Evolutionary conservation across 1,140 invertebrate species (phyloP), one percentile per base, ranked within the genome.

Genomic region (Drosophila watanabei): DNA sequence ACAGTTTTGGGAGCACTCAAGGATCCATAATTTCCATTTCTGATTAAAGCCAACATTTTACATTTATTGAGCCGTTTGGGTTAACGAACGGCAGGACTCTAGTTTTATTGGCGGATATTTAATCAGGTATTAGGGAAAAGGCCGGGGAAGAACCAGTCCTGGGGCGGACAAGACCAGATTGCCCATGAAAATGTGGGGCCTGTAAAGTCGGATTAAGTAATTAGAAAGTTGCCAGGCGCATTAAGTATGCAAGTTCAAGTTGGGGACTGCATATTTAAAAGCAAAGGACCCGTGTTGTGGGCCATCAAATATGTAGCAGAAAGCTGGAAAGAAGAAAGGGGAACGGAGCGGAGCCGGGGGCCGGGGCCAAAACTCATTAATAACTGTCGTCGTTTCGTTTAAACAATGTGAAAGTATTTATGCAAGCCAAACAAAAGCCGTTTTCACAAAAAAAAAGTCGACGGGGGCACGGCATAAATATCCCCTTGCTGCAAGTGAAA

Each of bases 211-310:
- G 85, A 87, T 89, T 87, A 87, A 89, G 84, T 89, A 84, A 87
- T 87, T 89, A 89, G 68, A 87, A 82, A 86, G 77, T 70, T 76
- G 66, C 70, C 69, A 70, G 11, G 43, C 39, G 56, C 69, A 86
- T 87, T 80, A 77, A 88, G 79, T 87, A 87, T 87, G 83, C 84
- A 85, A 80, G 84, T 79, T 75, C 71, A 88, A 88, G 80, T 87
- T 82, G 71, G 49, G 71, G 71, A 66, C 61, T 84, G 84, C 71
- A 87, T 87, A 87, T 84, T 89, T 75, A 87, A 87, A 62, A 51
- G 51, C 56, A 16, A 57, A 37, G 54, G 54, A 28, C 54, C 35
- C 58, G 37, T 82, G 79, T 84, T 80, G 82, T 80, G 79, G 79
- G 62, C 81, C 85, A 84, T 84, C 72, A 89, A 87, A 84, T 70